Evolutionary conservation across 2,113 vertebrate genomes (phyloP).

Genomic region (Herpailurus yagouaroundi): DNA sequence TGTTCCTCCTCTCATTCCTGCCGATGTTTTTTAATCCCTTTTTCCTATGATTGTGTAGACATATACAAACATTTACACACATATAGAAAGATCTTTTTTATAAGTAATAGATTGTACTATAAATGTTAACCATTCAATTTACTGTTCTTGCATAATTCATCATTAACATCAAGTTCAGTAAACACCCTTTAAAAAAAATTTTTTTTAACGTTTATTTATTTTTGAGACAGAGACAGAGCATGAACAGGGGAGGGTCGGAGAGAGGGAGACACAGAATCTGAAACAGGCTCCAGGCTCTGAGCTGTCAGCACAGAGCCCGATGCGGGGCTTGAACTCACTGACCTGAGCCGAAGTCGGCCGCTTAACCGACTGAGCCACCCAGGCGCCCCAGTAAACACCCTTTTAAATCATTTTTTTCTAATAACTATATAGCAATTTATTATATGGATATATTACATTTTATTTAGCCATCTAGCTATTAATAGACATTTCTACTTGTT

Average conservation of each 20-base stretch:
- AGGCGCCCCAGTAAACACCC: background rate
- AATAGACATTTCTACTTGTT: background rate
- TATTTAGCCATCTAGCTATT: background rate
- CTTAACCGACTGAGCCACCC: too few species aligned
- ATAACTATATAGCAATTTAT: background rate
- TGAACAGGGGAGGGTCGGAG: too few species aligned
- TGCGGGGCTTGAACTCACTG: too few species aligned
- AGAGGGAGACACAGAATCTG: too few species aligned
- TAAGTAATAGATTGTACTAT: background rate
- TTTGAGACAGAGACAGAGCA: too few species aligned
- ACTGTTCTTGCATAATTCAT: background rate
- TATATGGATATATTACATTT: background rate
- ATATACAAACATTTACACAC: background rate
- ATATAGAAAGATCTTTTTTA: background rate
- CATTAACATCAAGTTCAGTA: background rate
- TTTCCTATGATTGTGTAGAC: background rate
- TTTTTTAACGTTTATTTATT: too few species aligned
- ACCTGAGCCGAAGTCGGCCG: too few species aligned
- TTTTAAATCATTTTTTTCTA: constrained; percentile 36
- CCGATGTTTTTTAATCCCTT: background rate
- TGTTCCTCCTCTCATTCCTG: background rate
- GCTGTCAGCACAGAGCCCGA: too few species aligned
- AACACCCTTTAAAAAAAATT: background rate
- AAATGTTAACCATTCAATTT: background rate
- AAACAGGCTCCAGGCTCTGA: too few species aligned